Percentiles rank a stretch among this genome's conserved stretches.
These are phyloP conservation scores for Gephyroberyx darwinii DNA, from an alignment of 2,797 vertebrate genomes.

Conservation along the genomic window DNA sequence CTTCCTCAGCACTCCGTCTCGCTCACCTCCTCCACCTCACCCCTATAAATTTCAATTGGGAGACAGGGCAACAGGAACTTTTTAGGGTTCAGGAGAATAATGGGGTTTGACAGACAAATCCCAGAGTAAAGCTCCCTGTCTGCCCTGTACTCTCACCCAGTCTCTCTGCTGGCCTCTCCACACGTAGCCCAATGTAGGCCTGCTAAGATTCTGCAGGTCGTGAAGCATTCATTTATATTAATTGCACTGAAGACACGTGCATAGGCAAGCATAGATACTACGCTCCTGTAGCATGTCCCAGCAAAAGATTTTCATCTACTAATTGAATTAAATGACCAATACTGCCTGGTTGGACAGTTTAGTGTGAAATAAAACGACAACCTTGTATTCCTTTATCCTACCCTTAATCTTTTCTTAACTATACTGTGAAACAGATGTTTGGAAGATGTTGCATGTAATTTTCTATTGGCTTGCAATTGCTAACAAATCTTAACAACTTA, in stretches of 20 bases:
- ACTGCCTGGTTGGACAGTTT: neutral
- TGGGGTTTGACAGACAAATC: slow-evolving; percentile 77
- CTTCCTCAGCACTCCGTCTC: slow-evolving; percentile 32
- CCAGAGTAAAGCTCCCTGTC: slow-evolving; percentile 67
- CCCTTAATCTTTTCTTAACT: neutral
- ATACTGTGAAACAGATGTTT: neutral
- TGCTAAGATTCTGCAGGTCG: slow-evolving; percentile 49
- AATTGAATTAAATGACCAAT: too few relatives aligned
- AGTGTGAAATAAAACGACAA: neutral
- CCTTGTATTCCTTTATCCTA: too few relatives aligned
- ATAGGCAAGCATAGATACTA: too few relatives aligned
- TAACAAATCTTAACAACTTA: too few relatives aligned
- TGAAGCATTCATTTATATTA: slow-evolving; percentile 48
- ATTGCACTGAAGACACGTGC: neutral
- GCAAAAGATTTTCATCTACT: neutral
- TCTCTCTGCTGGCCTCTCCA: slow-evolving; percentile 33
- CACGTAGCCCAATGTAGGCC: slow-evolving; percentile 46
- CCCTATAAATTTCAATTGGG: slow-evolving; percentile 59
- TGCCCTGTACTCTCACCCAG: slow-evolving; percentile 48
- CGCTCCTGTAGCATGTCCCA: neutral
- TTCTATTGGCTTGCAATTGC: too few relatives aligned
- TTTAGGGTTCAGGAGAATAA: slow-evolving; percentile 67
- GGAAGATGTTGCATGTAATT: too few relatives aligned
- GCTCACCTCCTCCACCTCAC: slow-evolving; percentile 44
- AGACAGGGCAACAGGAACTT: slow-evolving; percentile 66